phyloP scores from a whole-genome alignment of 1,140 invertebrate species.

The Macrocentrus cingulum region DNA sequence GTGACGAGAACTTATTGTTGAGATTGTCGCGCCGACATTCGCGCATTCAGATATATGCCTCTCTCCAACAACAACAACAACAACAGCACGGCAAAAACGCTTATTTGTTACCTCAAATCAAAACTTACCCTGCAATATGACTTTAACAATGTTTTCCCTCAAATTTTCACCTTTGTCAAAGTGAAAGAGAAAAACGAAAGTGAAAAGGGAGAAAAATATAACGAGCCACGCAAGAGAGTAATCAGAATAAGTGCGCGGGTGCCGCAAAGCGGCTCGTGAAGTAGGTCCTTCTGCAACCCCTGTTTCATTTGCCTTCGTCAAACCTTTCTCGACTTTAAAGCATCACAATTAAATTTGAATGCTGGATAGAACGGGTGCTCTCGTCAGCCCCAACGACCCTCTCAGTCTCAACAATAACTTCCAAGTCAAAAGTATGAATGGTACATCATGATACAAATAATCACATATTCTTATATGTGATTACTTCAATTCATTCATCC shows the following conservation, averaged over 20 bases:
- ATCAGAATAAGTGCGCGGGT: conserved; percentile 1
- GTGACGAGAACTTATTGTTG: conserved; percentile 19
- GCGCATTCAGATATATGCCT: background rate
- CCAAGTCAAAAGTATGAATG: background rate
- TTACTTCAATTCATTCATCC: no score
- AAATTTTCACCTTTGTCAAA: conserved; percentile 4
- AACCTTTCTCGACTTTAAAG: conserved; percentile 25
- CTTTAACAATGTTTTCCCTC: background rate
- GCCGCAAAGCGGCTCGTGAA: conserved; percentile 23
- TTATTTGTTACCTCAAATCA: background rate
- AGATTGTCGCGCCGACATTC: background rate
- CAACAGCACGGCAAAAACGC: no score
- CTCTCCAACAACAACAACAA: background rate
- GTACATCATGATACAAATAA: background rate
- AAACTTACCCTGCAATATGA: background rate
- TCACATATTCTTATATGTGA: no score
- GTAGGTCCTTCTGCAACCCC: conserved; percentile 21
- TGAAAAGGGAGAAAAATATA: conserved; percentile 7
- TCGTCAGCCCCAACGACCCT: conserved; percentile 3
- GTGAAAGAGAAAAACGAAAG: conserved; percentile 15
- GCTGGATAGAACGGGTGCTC: conserved; percentile 22
- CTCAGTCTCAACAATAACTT: conserved; percentile 15
- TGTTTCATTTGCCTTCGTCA: conserved; percentile 4
- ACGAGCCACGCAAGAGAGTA: conserved; percentile 1
- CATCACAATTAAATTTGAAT: conserved; percentile 32